Conservation (phyloP, 2,888 invertebrate species). For the Leptopterna dolabrata region DNA sequence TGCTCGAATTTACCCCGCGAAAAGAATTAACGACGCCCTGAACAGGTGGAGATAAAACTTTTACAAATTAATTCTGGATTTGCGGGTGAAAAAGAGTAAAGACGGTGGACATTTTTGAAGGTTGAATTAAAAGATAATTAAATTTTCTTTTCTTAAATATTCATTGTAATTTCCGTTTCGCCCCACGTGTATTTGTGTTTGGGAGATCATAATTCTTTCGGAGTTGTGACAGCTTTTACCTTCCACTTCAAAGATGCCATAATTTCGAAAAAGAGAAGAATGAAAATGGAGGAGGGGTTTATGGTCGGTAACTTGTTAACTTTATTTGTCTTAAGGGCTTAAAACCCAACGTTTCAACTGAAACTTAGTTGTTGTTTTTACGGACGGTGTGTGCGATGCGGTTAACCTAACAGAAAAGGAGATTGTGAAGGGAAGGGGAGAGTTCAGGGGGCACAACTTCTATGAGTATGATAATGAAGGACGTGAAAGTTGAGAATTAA, state of each 20-base stretch:
- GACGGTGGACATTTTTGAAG: background rate
- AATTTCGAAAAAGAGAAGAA: background rate
- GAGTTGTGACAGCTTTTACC: background rate
- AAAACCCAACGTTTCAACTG: background rate
- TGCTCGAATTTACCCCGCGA: background rate
- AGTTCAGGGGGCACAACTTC: background rate
- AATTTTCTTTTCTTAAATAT: constrained; percentile 31
- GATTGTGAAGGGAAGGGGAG: background rate
- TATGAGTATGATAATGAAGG: constrained; percentile 3
- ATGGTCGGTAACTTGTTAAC: constrained; percentile 27
- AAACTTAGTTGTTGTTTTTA: constrained; percentile 1
- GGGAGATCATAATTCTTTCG: background rate
- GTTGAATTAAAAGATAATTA: constrained; percentile 31
- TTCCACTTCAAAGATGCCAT: constrained; percentile 3
- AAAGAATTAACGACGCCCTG: background rate
- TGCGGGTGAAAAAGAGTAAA: background rate
- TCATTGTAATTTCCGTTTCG: constrained; percentile 25
- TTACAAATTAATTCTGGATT: constrained; percentile 33
- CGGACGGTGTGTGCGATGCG: background rate
- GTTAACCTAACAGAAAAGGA: constrained; percentile 17
- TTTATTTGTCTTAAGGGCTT: constrained; percentile 27
- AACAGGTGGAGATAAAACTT: background rate
- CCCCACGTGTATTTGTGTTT: constrained; percentile 23
- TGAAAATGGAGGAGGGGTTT: background rate
- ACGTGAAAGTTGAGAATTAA: constrained; percentile 6